phyloP scores from a whole-genome alignment of 2,797 vertebrate species.

The Potorous gilbertii region DNA sequence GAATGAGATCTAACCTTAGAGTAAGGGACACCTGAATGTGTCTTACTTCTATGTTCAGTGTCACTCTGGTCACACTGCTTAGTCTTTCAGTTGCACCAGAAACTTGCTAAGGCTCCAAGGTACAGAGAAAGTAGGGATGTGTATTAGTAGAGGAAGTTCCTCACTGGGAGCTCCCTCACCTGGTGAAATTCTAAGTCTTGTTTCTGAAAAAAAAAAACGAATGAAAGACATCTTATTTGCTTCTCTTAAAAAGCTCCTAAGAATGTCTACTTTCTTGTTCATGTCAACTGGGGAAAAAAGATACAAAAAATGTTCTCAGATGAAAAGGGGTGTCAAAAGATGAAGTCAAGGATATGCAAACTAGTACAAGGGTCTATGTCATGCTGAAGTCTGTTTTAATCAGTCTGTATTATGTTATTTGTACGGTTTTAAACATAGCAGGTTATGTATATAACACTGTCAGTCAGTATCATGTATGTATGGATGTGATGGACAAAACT shows the following conservation, averaged over 20 bases:
- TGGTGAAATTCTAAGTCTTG: neutral
- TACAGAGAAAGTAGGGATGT: neutral
- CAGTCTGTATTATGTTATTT: conserved; percentile 30
- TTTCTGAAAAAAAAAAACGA: neutral
- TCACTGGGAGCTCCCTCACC: neutral
- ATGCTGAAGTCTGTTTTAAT: conserved; percentile 63
- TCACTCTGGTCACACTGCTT: neutral
- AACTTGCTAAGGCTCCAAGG: neutral
- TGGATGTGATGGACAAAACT: conserved; percentile 65
- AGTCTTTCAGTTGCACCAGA: neutral
- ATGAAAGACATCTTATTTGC: conserved; percentile 24
- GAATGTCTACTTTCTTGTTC: conserved; percentile 5
- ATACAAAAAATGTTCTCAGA: neutral
- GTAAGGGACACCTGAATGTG: neutral
- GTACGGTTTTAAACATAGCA: conserved; percentile 51
- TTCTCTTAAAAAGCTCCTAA: conserved; percentile 45
- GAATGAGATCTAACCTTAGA: neutral
- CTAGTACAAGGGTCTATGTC: conserved; percentile 32
- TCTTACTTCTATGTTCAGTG: neutral
- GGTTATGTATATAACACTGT: conserved; percentile 46
- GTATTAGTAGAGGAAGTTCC: neutral
- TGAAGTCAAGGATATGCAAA: conserved; percentile 41
- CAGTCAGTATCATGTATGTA: conserved; percentile 65
- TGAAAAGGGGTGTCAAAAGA: conserved; percentile 28
- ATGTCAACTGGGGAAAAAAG: neutral